Conservation (phyloP, 2,113 vertebrate species). For the Psilopsiagon aymara region DNA sequence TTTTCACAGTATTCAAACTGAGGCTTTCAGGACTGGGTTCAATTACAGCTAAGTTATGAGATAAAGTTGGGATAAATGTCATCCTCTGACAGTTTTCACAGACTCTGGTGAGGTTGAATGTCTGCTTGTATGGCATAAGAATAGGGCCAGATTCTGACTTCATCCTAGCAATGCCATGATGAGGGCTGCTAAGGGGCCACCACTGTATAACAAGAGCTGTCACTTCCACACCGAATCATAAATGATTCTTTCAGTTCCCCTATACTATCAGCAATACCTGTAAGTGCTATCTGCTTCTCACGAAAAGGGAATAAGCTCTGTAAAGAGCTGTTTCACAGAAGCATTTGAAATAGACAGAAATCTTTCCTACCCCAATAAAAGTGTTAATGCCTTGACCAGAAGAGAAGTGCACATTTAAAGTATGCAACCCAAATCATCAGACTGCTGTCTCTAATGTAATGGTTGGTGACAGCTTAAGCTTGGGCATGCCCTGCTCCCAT, state of each 20-base stretch:
- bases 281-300: neutral
- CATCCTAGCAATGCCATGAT: neutral
- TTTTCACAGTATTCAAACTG: neutral
- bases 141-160: neutral
- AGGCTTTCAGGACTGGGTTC: slow-evolving; percentile 18
- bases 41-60: neutral
- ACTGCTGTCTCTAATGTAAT: neutral
- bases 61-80: neutral
- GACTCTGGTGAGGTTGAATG: neutral
- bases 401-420: neutral
- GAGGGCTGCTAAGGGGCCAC: neutral
- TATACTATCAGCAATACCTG: neutral
- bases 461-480: neutral
- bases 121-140: neutral
- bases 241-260: neutral
- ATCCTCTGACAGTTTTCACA: neutral
- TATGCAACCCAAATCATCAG: neutral
- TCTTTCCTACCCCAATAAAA: neutral
- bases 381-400: neutral
- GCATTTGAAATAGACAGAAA: neutral
- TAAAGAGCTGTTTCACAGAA: neutral
- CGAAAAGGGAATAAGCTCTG: neutral
- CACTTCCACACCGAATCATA: neutral
- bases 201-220: neutral
- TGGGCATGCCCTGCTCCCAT: neutral